Evolutionary conservation across 1,140 invertebrate species (phyloP).

Genomic region (Drosophila nigromelanica): DNA sequence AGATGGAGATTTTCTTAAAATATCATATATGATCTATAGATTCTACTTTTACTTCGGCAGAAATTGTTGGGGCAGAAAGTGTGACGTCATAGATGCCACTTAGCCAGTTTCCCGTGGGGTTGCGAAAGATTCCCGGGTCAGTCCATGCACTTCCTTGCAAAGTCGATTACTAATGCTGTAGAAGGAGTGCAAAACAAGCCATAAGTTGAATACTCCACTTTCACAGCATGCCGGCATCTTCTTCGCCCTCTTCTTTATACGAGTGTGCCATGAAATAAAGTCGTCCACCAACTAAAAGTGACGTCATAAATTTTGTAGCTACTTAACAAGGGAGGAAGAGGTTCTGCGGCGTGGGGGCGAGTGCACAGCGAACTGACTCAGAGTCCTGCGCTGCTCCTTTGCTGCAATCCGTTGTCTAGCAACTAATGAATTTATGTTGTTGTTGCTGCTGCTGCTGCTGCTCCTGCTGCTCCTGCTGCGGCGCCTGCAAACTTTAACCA

Average conservation of each 20-base stretch:
- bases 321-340: constrained; percentile 33
- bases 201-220: constrained; percentile 30
- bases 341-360: neutral
- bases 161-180: neutral
- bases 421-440: constrained; percentile 77
- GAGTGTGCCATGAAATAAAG: constrained; percentile 27
- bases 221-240: constrained; percentile 7
- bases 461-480: too few relatives aligned
- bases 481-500: constrained; percentile 33
- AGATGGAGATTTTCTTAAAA: too few relatives aligned
- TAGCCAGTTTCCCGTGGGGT: too few relatives aligned
- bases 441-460: constrained; percentile 14
- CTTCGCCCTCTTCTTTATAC: neutral
- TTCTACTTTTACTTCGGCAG: too few relatives aligned
- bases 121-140: too few relatives aligned
- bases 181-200: constrained; percentile 25
- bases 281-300: constrained; percentile 56
- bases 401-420: constrained; percentile 54
- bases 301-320: constrained; percentile 76
- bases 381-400: constrained; percentile 6
- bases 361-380: constrained; percentile 7
- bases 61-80: too few relatives aligned
- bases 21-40: too few relatives aligned
- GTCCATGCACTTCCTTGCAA: too few relatives aligned
- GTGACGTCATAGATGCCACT: too few relatives aligned